Evolutionary conservation across 2,113 vertebrate genomes (phyloP), one percentile per base, ranked within the genome.

Genomic region (Pterocles burchelli): DNA sequence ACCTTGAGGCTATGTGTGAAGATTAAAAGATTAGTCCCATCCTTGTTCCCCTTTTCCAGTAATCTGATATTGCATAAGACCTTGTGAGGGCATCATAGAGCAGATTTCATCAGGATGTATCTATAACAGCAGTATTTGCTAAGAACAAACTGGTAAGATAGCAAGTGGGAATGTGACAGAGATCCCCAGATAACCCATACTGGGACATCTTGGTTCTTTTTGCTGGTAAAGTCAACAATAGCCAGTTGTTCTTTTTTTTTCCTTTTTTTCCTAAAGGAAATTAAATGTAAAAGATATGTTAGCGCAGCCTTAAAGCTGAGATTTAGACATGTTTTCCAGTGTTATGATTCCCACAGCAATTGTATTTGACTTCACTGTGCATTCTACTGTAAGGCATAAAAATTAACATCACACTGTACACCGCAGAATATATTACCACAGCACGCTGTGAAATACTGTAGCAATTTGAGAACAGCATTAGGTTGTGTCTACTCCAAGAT

Each of bases 341-440:
- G 76, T 92, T 96, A 90, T 16, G 90, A 89, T 96, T 97, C 93
- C 90, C 96, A 89, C 61, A 96, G 92, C 88, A 89, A 82, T 46
- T 93, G 73, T 95, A 95, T 92, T 95, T 5, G 10, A 80, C 82
- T 85, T 96, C 91, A 78, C 36, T 89, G 83, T 52, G 73, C 58
- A 83, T 96, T 94, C 86, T 90, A 89, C 92, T 87, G 66, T 82
- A 89, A 94, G 90, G 83, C 80, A 93, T 94, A 75, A 96, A 96
- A 96, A 96, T 94, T 94, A 97, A 81, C 95, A 94, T 93, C 49
- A 13, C 36, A 26, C 57, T 62, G 83, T 89, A 84, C 54, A 89
- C 68, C 55, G 58, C 88, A 96, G 78, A 78, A 94, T 91, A 65
- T 94, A 94, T 92, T 89, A 79, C 62, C 4, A 1, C 24, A 81